Evolutionary conservation across 2,888 invertebrate genomes (phyloP).

Genomic region (Diadegma fenestrale): DNA sequence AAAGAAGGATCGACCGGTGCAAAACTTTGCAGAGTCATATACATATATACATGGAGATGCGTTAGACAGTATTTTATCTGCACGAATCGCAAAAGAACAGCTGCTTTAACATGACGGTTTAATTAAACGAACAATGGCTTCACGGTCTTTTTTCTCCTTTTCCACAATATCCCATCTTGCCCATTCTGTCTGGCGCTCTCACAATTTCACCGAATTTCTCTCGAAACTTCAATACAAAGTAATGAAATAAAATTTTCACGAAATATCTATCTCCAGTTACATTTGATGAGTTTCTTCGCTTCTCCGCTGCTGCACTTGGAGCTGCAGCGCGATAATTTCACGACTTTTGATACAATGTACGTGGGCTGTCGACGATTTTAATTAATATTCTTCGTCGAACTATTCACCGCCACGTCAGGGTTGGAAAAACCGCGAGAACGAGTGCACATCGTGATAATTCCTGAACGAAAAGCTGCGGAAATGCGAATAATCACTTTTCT

Average conservation of each 20-base stretch:
- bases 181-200: slow-evolving; percentile 11
- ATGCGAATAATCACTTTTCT: neutral
- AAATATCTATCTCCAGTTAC: slow-evolving; percentile 35
- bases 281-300: slow-evolving; percentile 22
- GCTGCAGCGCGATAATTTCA: slow-evolving; percentile 1
- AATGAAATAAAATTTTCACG: slow-evolving; percentile 67
- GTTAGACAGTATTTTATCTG: slow-evolving; percentile 47
- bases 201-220: slow-evolving; percentile 16
- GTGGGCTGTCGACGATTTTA: slow-evolving; percentile 14
- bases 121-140: slow-evolving; percentile 70
- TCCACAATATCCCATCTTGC: slow-evolving; percentile 36
- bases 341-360: neutral
- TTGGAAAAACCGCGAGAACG: neutral
- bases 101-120: slow-evolving; percentile 64
- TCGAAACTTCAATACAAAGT: slow-evolving; percentile 68
- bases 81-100: slow-evolving; percentile 63
- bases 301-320: neutral
- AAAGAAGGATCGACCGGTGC: slow-evolving; percentile 10
- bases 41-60: slow-evolving; percentile 2
- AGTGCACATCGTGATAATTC: neutral
- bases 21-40: slow-evolving; percentile 40
- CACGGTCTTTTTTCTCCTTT: slow-evolving; percentile 15
- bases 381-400: slow-evolving; percentile 21
- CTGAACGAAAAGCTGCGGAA: neutral
- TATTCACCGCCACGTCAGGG: neutral